Evolutionary conservation across 2,888 invertebrate species (phyloP), one percentile per base, ranked within the genome.

Genomic region (Cosmopolites sordidus): DNA sequence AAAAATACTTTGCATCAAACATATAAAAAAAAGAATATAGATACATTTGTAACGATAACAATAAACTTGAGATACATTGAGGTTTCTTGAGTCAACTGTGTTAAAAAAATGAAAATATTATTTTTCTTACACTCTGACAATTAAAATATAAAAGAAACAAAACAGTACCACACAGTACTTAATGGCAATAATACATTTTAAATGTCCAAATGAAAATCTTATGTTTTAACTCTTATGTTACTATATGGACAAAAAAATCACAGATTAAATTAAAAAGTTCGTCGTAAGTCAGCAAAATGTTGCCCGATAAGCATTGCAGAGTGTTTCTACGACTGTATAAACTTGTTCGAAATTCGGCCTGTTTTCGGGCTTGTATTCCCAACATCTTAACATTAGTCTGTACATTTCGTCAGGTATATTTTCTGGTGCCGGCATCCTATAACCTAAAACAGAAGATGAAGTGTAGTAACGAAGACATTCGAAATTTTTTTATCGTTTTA

Each of bases 261-360:
- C 54, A 54, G 54, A 56, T 47, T 55, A 9, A 47, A 50, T 22
- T 43, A 16, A 5, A 33, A 41, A 43, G 37, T 54, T 44, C 8
- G 22, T 46, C 14, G 43, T 27, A 38, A 33, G 4, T 42, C 45
- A 69, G 50, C 70, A 64, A 62, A 72, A 71, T 12, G 71, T 67
- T 27, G 69, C 68, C 51, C 70, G 63, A 55, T 72, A 73, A 11
- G 72, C 71, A 37, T 70, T 68, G 58, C 71, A 73, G 44, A 74
- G 62, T 62, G 81, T 83, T 69, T 91, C 90, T 14, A 91, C 87
- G 59, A 84, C 81, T 22, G 84, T 83, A 71, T 82, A 86, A 64
- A 95, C 88, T 75, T 92, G 90, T 73, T 89, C 87, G 75, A 96
- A 96, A 73, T 92, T 92, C 33, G 94, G 95, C 64, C 96, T 80